Evolutionary conservation across 2,797 vertebrate species (phyloP).

Genomic region (Melanotaenia pygmaea): DNA sequence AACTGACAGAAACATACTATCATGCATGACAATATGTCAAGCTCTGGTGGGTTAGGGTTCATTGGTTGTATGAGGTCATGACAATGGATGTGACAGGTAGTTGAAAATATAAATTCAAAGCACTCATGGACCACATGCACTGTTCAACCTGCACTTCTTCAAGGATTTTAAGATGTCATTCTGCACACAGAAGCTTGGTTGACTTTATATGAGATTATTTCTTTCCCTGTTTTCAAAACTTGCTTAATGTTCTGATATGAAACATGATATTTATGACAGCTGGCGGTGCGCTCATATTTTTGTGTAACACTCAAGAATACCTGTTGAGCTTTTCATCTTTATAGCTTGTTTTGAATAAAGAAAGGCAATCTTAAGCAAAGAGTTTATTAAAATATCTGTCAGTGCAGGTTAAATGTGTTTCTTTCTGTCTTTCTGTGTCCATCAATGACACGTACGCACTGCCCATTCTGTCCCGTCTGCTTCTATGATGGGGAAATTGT

Average conservation of each 20-base stretch:
- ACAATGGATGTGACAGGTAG: not conserved
- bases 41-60: not conserved
- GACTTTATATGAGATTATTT: not conserved
- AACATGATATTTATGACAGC: not conserved
- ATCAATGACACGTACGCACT: conserved; percentile 53
- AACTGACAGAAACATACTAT: not conserved
- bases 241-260: not conserved
- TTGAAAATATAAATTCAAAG: not conserved
- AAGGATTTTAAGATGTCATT: not conserved
- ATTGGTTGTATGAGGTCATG: not conserved
- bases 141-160: not conserved
- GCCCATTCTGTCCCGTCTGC: conserved; percentile 47
- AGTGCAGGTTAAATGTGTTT: conserved; percentile 5
- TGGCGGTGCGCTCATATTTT: not conserved
- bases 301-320: not conserved
- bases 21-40: not conserved
- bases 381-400: conserved; percentile 9
- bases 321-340: conserved; percentile 28
- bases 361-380: not conserved
- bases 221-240: not conserved
- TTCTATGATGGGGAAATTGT: conserved; percentile 67
- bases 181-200: not conserved
- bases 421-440: conserved; percentile 25
- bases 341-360: not conserved
- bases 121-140: not conserved